phyloP scores from a whole-genome alignment of 2,797 vertebrate species.

The Acrossocheilus fasciatus region DNA sequence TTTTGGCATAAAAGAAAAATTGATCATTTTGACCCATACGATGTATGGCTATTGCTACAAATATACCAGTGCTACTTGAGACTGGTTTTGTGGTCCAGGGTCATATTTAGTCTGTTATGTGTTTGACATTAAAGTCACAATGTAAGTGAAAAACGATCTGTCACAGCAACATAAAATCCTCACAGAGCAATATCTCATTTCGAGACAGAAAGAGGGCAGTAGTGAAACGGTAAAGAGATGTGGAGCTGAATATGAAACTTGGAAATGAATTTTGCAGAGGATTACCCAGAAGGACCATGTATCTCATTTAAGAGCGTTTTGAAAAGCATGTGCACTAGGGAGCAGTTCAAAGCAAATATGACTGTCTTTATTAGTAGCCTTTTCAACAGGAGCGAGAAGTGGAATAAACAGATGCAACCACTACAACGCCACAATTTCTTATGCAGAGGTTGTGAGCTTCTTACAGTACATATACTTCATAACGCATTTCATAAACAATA shows the following conservation, averaged over 20 bases:
- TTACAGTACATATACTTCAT: background rate
- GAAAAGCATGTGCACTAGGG: background rate
- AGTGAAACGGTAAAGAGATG: background rate
- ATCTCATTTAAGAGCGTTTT: constrained; percentile 33
- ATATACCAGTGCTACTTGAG: too few species aligned
- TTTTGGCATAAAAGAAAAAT: too few species aligned
- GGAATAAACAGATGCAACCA: background rate
- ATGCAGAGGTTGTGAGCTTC: background rate
- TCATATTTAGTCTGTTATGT: background rate
- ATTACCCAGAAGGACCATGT: constrained; percentile 45
- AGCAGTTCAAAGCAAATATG: background rate
- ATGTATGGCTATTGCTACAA: too few species aligned
- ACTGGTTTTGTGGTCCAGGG: too few species aligned
- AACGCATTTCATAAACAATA: background rate
- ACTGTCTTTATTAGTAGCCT: constrained; percentile 2
- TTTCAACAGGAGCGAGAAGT: constrained; percentile 1
- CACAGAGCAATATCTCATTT: background rate
- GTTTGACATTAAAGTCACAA: background rate
- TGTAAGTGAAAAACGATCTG: background rate
- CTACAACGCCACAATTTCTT: background rate
- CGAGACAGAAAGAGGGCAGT: constrained; percentile 51
- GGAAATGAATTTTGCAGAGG: constrained; percentile 35
- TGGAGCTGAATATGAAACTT: constrained; percentile 17
- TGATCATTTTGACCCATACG: too few species aligned
- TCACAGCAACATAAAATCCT: background rate